Base-by-base conservation (phyloP, 2,797 vertebrate species). In the Heteromormyrus szaboi region DNA sequence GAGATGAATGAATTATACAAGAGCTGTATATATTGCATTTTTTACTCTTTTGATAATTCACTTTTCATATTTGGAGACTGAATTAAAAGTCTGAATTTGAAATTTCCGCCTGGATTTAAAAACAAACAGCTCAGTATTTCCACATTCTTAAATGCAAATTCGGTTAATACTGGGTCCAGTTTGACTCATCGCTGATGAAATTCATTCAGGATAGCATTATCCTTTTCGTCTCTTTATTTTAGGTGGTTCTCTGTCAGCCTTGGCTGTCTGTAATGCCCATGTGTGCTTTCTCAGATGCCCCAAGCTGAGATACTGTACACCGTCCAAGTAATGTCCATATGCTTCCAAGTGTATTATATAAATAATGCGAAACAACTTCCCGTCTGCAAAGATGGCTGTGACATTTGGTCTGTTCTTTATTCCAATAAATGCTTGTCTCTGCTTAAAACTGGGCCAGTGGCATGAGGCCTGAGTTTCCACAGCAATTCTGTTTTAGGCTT, bases 341-440 rank as follows among this genome's bases (percentile, higher is more conserved):
- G 83, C 12, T 85, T 85, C 25, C 44, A 51, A 29, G 22, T 85
- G 83, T 54, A 33, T 88, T 88, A 37, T 79, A 46, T 88, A 29
- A 48, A 76, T 88, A 54, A 41, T 54, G 9, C 8, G 46, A 19
- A 54, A 56, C 33, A 54, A 29, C 68, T 72, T 88, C 19, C 17
- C 37, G 17, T 54, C 68, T 53, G 33, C 7, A 81, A 50, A 88
- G 44, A 51, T 37, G 33, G 76, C 68, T 25, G 72, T 83, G 79
- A 46, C 50, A 62, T 88, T 83, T 83, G 68, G 33, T 53, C 48
- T 85, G 22, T 51, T 50, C 22, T 51, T 54, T 85, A 29, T 85
- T 85, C 22, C 53, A 83, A 83, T 56, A 79, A 79, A 79, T 79
- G 17, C 19, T 79, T 79, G 41, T 46, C 37, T 79, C 37, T 72